Conservation (phyloP, 2,113 vertebrate species). For the Psephotus haematonotus region DNA sequence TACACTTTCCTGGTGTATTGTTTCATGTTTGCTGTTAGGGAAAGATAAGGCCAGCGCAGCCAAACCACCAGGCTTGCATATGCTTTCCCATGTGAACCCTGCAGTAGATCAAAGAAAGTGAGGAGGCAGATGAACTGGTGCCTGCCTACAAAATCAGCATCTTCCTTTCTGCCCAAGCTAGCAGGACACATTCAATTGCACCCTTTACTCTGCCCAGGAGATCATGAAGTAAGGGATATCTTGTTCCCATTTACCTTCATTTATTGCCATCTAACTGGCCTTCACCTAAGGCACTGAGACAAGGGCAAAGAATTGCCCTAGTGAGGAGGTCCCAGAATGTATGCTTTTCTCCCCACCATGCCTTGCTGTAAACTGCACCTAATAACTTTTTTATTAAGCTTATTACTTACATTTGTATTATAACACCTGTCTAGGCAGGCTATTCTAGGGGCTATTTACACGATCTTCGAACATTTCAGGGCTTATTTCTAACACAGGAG, state of each 20-base stretch:
- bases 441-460: background rate
- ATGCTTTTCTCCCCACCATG: background rate
- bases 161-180: background rate
- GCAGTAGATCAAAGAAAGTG: background rate
- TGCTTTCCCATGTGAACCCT: background rate
- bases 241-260: background rate
- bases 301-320: background rate
- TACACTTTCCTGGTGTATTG: background rate
- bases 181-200: background rate
- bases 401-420: background rate
- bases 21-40: background rate
- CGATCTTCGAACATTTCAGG: background rate
- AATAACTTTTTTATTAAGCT: background rate
- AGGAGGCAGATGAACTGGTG: background rate
- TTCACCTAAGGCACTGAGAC: background rate
- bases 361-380: background rate
- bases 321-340: background rate
- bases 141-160: background rate
- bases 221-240: background rate
- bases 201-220: background rate
- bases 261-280: background rate
- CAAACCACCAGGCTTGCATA: background rate
- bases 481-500: background rate
- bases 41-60: background rate
- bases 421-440: background rate